These are phyloP conservation scores for Zeus faber DNA, from an alignment of 2,113 vertebrate genomes.

Conservation along the genomic window DNA sequence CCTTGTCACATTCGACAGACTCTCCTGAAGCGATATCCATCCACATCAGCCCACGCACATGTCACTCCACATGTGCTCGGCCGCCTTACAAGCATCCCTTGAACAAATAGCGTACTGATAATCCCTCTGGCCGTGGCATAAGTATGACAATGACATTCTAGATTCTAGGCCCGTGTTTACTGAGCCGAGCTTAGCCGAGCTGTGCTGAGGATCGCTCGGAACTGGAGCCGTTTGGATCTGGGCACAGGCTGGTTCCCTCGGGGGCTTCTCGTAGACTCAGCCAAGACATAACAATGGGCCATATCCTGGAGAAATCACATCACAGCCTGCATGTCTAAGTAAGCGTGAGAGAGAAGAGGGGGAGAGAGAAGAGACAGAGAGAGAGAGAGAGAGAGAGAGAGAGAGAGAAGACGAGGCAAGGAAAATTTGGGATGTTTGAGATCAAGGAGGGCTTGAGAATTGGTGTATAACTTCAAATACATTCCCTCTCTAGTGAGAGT, in stretches of 20 bases:
- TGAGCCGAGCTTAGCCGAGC: conserved; percentile 17
- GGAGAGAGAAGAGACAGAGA: background rate
- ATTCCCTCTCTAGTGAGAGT: conserved; percentile 19
- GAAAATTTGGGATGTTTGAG: conserved; percentile 3
- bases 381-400: conserved; percentile 22
- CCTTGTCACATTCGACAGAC: conserved; percentile 45
- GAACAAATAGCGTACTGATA: conserved; percentile 22
- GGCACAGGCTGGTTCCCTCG: conserved; percentile 33
- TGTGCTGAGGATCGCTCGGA: conserved; percentile 33
- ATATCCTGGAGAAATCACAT: conserved; percentile 37
- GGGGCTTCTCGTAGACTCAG: conserved; percentile 37
- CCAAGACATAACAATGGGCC: conserved; percentile 48
- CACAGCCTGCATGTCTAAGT: conserved; percentile 16
- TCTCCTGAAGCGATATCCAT: conserved; percentile 42
- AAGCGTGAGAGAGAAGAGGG: background rate
- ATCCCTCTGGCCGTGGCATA: conserved; percentile 5
- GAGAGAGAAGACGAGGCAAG: background rate
- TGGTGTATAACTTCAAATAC: conserved; percentile 8
- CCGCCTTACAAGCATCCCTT: conserved; percentile 31
- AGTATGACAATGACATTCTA: conserved; percentile 23
- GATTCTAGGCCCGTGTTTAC: conserved; percentile 8
- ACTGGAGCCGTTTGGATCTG: conserved; percentile 54
- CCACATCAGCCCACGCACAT: conserved; percentile 34
- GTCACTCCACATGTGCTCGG: conserved; percentile 37
- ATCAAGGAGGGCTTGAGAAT: conserved; percentile 12